Percentiles rank a stretch among this genome's conserved stretches.
Conservation (phyloP, 2,113 vertebrate genomes). For the Cryptomyrus ogoouensis region DNA sequence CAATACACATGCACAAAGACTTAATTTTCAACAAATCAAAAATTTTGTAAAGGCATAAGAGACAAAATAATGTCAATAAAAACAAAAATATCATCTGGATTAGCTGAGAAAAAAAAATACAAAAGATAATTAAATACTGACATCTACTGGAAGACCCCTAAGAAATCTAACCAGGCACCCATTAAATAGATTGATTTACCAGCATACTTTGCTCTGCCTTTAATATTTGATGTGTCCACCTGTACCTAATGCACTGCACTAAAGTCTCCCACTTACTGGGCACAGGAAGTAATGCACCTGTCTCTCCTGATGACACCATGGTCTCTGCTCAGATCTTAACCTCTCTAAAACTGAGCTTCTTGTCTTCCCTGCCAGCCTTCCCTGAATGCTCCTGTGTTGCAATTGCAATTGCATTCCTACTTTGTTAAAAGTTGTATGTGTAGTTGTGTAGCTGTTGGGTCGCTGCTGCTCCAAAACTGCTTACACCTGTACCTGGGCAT, state of each 20-base stretch:
- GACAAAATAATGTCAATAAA: neutral
- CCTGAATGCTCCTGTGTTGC: neutral
- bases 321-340: neutral
- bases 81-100: neutral
- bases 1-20: neutral
- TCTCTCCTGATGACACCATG: neutral
- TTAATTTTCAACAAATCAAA: neutral
- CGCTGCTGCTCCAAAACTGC: neutral
- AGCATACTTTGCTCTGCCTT: neutral
- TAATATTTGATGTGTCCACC: neutral
- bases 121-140: neutral
- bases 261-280: neutral
- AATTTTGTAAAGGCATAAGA: neutral
- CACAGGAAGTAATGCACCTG: neutral
- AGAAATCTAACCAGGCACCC: neutral
- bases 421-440: neutral
- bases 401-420: neutral
- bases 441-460: neutral
- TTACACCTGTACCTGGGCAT: neutral
- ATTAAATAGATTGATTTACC: neutral
- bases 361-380: neutral
- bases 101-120: neutral
- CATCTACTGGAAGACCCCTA: neutral
- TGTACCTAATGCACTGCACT: neutral
- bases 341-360: neutral